These are phyloP conservation scores for Dromococcyx pavoninus DNA, from an alignment of 2,797 vertebrate genomes.

Conservation along the genomic window DNA sequence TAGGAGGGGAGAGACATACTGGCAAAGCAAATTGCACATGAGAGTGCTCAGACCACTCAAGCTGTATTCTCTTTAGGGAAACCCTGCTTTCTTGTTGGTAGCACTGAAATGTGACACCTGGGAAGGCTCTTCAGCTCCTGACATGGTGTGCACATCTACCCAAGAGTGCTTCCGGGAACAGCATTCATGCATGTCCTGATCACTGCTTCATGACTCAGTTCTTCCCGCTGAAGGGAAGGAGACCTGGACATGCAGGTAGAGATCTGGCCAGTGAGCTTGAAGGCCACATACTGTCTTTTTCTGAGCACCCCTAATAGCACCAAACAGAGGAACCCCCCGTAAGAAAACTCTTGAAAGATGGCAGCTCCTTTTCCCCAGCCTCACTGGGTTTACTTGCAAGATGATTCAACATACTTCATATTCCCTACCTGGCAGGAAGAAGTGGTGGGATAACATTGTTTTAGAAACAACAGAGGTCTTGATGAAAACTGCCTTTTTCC, in stretches of 20 bases:
- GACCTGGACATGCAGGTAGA: neutral
- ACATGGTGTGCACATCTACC: neutral
- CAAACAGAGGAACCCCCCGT: neutral
- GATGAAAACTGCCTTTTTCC: neutral
- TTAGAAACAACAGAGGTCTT: neutral
- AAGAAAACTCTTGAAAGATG: neutral
- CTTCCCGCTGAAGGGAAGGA: neutral
- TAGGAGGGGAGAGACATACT: neutral
- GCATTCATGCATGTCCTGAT: accelerated
- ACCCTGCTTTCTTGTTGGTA: neutral
- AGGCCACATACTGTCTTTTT: neutral
- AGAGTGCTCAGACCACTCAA: neutral
- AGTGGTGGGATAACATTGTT: neutral
- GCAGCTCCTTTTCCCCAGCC: neutral
- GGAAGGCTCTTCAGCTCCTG: neutral
- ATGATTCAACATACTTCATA: neutral
- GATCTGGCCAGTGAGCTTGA: neutral
- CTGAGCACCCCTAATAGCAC: neutral
- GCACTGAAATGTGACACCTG: neutral
- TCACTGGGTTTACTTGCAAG: neutral
- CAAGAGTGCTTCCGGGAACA: neutral
- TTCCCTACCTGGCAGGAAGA: neutral
- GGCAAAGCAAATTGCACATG: neutral
- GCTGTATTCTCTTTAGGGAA: neutral
- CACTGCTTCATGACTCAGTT: neutral